phyloP scores from a whole-genome alignment of 2,797 vertebrate genomes.

The Tokudaia tokunoshimensis region DNA sequence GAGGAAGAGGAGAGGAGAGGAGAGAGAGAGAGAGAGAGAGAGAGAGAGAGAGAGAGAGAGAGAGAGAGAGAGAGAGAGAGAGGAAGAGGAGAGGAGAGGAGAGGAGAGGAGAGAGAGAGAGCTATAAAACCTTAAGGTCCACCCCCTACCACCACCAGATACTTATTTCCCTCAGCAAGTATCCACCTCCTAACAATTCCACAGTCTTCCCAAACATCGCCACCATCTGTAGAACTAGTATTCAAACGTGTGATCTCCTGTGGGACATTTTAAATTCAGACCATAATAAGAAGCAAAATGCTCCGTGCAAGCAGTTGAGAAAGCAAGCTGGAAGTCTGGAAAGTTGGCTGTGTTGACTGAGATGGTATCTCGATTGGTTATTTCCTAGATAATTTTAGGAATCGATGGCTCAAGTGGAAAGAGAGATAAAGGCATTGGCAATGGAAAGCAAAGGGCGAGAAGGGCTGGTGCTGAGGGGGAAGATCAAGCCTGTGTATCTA shows the following conservation, averaged over 20 bases:
- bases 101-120: no score
- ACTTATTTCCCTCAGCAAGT: neutral
- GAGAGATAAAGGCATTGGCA: neutral
- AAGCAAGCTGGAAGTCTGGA: neutral
- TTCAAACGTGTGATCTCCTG: neutral
- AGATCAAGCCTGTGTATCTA: no score
- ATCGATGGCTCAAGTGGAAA: neutral
- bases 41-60: no score
- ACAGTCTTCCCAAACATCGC: neutral
- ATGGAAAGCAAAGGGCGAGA: neutral
- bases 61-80: no score
- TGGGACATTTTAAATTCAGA: neutral
- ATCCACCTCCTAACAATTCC: neutral
- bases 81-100: no score
- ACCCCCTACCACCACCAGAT: neutral
- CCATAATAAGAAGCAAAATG: neutral
- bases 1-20: no score
- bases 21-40: no score
- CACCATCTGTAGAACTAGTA: neutral
- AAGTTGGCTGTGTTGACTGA: neutral
- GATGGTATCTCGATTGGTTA: neutral
- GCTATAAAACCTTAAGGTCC: neutral
- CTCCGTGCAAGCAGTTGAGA: neutral
- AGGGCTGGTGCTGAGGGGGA: neutral
- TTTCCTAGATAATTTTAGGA: neutral